Percentiles rank a stretch among this genome's conserved stretches.
phyloP scores from a whole-genome alignment of 1,140 invertebrate species.

The Acromyrmex charruanus region DNA sequence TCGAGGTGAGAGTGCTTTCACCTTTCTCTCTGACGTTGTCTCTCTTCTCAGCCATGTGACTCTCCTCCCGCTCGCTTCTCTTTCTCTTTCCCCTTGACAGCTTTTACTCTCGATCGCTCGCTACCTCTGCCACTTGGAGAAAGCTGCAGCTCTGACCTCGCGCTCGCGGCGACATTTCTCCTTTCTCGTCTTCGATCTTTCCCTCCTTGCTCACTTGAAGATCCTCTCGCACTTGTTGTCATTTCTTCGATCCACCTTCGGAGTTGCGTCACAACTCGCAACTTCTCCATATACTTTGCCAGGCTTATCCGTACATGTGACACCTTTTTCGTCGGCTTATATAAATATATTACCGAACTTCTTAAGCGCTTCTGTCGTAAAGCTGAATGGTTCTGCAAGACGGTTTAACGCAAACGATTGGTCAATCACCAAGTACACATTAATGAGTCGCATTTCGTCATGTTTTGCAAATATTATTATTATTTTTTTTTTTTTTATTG shows the following conservation, averaged over 20 bases:
- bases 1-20: slow-evolving; percentile 86
- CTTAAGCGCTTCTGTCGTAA: background rate
- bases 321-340: slow-evolving; percentile 51
- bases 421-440: background rate
- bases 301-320: slow-evolving; percentile 16
- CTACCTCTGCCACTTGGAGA: slow-evolving; percentile 78
- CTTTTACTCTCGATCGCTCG: slow-evolving; percentile 86
- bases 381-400: slow-evolving; percentile 6
- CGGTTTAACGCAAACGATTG: slow-evolving; percentile 13
- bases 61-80: slow-evolving; percentile 56
- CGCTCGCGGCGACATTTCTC: slow-evolving; percentile 73
- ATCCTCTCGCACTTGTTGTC: slow-evolving; percentile 48
- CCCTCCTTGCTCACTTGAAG: slow-evolving; percentile 3
- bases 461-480: background rate
- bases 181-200: slow-evolving; percentile 40
- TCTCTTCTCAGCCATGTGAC: slow-evolving; percentile 55
- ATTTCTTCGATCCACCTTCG: slow-evolving; percentile 39
- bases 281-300: background rate
- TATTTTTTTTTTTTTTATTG: background rate
- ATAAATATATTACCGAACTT: slow-evolving; percentile 20
- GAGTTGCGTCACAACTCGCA: slow-evolving; percentile 56
- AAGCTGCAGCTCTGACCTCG: slow-evolving; percentile 80
- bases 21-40: slow-evolving; percentile 84
- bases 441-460: background rate
- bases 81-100: slow-evolving; percentile 75